Evolutionary conservation across 2,113 vertebrate species (phyloP).

Genomic region (Chroicocephalus ridibundus): DNA sequence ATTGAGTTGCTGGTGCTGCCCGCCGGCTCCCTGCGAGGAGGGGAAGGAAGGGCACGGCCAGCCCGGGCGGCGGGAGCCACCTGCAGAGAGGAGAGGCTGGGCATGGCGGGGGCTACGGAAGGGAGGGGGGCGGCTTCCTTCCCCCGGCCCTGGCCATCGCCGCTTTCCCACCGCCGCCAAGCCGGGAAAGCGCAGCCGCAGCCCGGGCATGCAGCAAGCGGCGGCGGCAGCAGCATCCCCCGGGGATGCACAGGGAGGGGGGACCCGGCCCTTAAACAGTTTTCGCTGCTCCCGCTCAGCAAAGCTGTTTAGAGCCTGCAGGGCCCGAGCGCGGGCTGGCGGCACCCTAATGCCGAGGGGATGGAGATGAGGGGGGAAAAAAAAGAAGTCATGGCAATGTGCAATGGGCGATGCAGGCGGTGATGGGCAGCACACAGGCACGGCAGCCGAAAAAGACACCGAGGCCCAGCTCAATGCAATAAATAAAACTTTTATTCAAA

Average conservation of each 20-base stretch:
- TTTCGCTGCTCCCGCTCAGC: constrained; percentile 10
- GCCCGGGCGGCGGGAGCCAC: not conserved
- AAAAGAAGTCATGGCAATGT: not conserved
- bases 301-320: constrained; percentile 6
- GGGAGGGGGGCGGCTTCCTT: constrained; percentile 13
- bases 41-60: constrained; percentile 14
- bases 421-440: constrained; percentile 14
- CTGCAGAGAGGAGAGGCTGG: not conserved
- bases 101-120: not conserved
- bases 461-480: constrained; percentile 74
- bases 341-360: not conserved
- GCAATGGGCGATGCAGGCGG: not conserved
- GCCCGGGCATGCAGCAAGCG: not conserved
- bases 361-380: not conserved
- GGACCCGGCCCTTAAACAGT: not conserved
- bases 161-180: not conserved
- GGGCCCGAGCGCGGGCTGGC: not conserved
- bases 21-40: not conserved
- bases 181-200: not conserved
- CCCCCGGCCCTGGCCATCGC: not conserved
- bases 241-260: fast-evolving
- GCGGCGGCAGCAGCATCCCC: not conserved
- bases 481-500: constrained; percentile 87
- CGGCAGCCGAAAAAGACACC: constrained; percentile 59
- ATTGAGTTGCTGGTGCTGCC: constrained; percentile 7